phyloP scores from a whole-genome alignment of 2,797 vertebrate species.

The Neostethus bicornis region DNA sequence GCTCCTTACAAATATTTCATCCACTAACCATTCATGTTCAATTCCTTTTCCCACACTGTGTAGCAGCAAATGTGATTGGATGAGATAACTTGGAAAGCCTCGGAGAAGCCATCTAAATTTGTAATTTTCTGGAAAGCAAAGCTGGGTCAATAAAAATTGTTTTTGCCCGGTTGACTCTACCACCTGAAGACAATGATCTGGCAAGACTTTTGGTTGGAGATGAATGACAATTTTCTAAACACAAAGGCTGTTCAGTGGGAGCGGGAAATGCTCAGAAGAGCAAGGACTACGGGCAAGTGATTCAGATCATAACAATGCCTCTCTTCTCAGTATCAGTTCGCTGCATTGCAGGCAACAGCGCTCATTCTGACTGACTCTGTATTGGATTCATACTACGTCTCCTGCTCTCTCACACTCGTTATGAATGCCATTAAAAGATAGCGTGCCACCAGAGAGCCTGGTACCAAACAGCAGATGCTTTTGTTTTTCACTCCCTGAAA shows the following conservation, averaged over 20 bases:
- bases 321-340: conserved; percentile 37
- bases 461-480: conserved; percentile 45
- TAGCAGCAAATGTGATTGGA: conserved; percentile 45
- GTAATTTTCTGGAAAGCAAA: conserved; percentile 49
- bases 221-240: conserved; percentile 44
- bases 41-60: conserved; percentile 40
- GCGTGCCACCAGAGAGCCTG: conserved; percentile 32
- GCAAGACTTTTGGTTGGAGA: conserved; percentile 23
- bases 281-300: conserved; percentile 34
- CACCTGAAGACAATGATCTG: conserved; percentile 35
- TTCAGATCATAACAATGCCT: conserved; percentile 44
- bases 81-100: conserved; percentile 36
- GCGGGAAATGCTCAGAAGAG: conserved; percentile 36
- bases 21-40: conserved; percentile 32
- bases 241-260: conserved; percentile 40
- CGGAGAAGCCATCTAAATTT: conserved; percentile 51
- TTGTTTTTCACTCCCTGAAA: conserved; percentile 54
- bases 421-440: conserved; percentile 54
- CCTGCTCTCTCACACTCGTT: conserved; percentile 39
- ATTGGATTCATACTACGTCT: conserved; percentile 37
- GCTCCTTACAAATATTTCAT: conserved; percentile 35
- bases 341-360: conserved; percentile 28
- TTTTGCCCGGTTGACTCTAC: conserved; percentile 21
- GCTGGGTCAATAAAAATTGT: conserved; percentile 8
- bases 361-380: conserved; percentile 36